Base-by-base conservation (phyloP, 2,113 vertebrate genomes). In the Epinephelus lanceolatus region DNA sequence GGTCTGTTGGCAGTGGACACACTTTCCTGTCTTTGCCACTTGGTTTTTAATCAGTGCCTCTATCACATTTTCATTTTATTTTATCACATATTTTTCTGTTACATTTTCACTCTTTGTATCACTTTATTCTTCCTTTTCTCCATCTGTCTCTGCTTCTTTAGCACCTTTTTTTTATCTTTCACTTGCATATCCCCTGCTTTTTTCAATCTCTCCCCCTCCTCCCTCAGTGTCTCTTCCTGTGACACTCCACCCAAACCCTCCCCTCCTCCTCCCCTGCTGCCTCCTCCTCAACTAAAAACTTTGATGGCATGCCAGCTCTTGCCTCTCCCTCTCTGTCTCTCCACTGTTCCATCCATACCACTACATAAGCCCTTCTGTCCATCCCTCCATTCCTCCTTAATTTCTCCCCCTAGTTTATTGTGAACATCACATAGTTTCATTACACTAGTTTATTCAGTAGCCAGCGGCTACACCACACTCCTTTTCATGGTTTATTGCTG, bases 391-490 rank as follows among this genome's bases (percentile, higher is more conserved):
- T 62, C 78, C 63, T 57, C 55, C 52, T 56, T 65, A 80, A 73
- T 68, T 37, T 81, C 63, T 81, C 63, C 57, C 72, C 37, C 51
- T 84, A 69, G 75, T 92, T 92, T 91, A 91, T 84, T 80, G 85
- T 83, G 80, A 85, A 78, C 86, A 89, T 88, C 76, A 86, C 77
- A 84, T 52, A 72, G 80, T 91, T 93, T 90, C 79, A 91, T 92
- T 91, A 93, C 80, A 83, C 63, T 79, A 68, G 83, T 91, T 89
- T 92, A 92, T 91, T 90, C 70, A 85, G 85, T 78, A 78, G 86
- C 91, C 87, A 70, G 70, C 25, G 51, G 92, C 86, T 68, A 84
- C 55, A 77, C 75, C 76, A 62, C 73, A 78, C 82, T 91, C 65
- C 66, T 89, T 83, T 76, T 52, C 53, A 68, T 88, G 76, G 60